These are phyloP conservation scores for Mactra quadrangularis DNA, from an alignment of 1,140 invertebrate species.

Conservation along the genomic window DNA sequence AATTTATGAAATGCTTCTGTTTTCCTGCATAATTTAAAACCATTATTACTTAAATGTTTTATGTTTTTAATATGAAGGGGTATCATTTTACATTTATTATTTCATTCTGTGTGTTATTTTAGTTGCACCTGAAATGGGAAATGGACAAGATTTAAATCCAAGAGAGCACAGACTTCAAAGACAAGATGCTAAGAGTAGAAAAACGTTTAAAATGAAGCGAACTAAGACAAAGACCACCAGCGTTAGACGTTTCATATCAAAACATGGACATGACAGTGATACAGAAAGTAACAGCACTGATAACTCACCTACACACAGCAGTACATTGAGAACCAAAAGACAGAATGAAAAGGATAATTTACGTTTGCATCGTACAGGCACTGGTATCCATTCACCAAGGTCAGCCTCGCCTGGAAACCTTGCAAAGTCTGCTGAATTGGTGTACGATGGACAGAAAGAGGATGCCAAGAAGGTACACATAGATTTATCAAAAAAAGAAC, in stretches of 20 bases:
- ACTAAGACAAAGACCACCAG: constrained; percentile 78
- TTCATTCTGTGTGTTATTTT: too few species aligned
- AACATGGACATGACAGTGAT: constrained; percentile 66
- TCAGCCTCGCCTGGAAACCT: constrained; percentile 23
- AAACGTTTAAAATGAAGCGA: constrained; percentile 91
- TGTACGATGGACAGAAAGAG: constrained; percentile 48
- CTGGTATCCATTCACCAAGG: constrained; percentile 54
- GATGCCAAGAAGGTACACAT: constrained; percentile 49
- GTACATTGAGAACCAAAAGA: constrained; percentile 32
- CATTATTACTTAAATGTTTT: too few species aligned
- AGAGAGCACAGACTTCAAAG: constrained; percentile 93
- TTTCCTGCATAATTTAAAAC: too few species aligned
- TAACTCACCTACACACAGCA: constrained; percentile 64
- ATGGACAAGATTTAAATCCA: constrained; percentile 75
- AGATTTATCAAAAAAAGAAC: constrained; percentile 3
- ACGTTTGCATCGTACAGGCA: constrained; percentile 54
- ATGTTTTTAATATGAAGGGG: too few species aligned
- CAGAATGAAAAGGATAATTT: constrained; percentile 47
- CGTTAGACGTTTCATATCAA: constrained; percentile 69
- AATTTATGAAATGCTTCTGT: too few species aligned
- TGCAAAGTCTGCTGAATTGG: constrained; percentile 75
- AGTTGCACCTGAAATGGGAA: neutral
- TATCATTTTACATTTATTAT: too few species aligned
- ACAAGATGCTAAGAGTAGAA: constrained; percentile 96
- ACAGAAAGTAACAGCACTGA: constrained; percentile 66